Evolutionary conservation across 2,888 invertebrate species (phyloP).

Genomic region (Stenolophus ochropezus): DNA sequence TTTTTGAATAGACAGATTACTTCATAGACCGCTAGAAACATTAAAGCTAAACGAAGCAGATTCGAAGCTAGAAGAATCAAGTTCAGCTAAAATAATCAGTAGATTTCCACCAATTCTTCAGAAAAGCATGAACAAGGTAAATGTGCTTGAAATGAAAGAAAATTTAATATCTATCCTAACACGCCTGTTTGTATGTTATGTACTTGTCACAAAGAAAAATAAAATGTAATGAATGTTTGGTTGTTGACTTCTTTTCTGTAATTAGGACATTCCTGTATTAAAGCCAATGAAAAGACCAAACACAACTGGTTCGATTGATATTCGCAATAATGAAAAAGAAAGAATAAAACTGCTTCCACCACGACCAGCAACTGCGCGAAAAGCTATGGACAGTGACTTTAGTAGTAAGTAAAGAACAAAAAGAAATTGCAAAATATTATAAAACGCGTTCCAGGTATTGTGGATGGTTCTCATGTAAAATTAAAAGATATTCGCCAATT

Average conservation of each 20-base stretch:
- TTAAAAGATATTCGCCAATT: slow-evolving; percentile 43
- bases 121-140: slow-evolving; percentile 34
- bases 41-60: background rate
- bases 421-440: slow-evolving; percentile 22
- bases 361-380: slow-evolving; percentile 49
- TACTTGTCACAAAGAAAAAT: background rate
- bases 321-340: slow-evolving; percentile 22
- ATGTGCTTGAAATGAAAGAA: background rate
- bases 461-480: slow-evolving; percentile 44
- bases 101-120: slow-evolving; percentile 39
- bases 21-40: slow-evolving; percentile 9
- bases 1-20: slow-evolving; percentile 36
- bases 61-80: background rate
- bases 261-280: slow-evolving; percentile 19
- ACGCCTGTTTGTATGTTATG: slow-evolving; percentile 11
- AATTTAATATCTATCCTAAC: background rate
- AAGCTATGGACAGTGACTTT: slow-evolving; percentile 36
- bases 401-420: slow-evolving; percentile 35
- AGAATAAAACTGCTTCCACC: slow-evolving; percentile 20
- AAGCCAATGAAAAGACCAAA: slow-evolving; percentile 34
- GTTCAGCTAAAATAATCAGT: slow-evolving; percentile 27
- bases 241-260: slow-evolving; percentile 14
- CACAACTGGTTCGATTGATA: slow-evolving; percentile 33
- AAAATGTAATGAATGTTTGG: background rate
- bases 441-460: slow-evolving; percentile 11